Base-by-base conservation (phyloP, 2,797 vertebrate species). In the Heliangelus exortis region DNA sequence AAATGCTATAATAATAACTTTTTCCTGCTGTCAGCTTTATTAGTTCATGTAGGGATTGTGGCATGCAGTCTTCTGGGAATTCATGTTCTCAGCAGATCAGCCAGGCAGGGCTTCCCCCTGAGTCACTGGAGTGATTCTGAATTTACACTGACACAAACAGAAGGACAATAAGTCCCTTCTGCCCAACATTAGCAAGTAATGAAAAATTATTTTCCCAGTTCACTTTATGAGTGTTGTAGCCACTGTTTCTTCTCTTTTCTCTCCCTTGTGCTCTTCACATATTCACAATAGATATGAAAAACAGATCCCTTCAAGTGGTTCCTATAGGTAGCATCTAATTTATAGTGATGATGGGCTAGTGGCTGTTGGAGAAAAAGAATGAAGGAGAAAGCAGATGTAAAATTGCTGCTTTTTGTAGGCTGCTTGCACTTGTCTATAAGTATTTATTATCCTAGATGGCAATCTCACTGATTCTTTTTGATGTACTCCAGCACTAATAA, bases 391-490 rank as follows among this genome's bases (percentile, higher is more conserved):
- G 66, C 66, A 87, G 62, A 87, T 90, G 83, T 87, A 91, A 87
- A 95, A 93, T 92, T 78, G 85, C 53, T 86, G 31, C 72, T 66
- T 90, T 96, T 84, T 87, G 92, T 92, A 73, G 84, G 76, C 76
- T 94, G 67, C 41, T 89, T 90, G 69, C 54, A 43, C 80, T 95
- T 93, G 83, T 86, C 55, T 94, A 1, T 47, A 94, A 94, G 78
- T 82, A 94, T 96, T 94, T 96, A 94, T 95, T 95, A 85, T 93
- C 86, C 86, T 87, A 66, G 87, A 94, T 92, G 36, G 84, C 74
- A 96, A 96, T 96, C 83, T 95, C 76, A 79, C 75, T 82, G 92
- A 89, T 95, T 91, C 75, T 93, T 39, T 91, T 45, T 93, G 93
- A 96, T 73, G 85, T 88, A 83, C 86, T 95, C 84, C 16, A 12